phyloP scores from a whole-genome alignment of 2,888 invertebrate genomes.

The Abscondita cerata region DNA sequence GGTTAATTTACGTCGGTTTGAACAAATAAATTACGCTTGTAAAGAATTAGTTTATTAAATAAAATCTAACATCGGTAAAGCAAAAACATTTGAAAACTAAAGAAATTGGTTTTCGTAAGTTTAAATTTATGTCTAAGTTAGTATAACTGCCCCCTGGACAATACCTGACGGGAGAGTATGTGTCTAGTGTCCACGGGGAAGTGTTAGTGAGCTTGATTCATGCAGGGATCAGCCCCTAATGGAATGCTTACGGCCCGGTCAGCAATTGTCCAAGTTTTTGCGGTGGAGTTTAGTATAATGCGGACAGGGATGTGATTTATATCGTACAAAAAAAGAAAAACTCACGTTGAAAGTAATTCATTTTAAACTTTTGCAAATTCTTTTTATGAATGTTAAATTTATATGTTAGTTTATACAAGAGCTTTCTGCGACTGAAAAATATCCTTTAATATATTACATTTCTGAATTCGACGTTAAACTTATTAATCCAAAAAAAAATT shows the following conservation, averaged over 20 bases:
- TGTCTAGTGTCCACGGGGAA: constrained; percentile 48
- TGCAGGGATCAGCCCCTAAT: constrained; percentile 55
- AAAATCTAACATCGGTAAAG: not conserved
- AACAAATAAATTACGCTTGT: constrained; percentile 21
- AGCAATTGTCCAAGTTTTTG: constrained; percentile 51
- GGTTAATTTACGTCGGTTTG: constrained; percentile 50
- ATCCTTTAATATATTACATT: no score
- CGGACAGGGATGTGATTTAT: constrained; percentile 29
- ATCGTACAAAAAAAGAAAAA: constrained; percentile 23
- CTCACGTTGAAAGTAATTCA: constrained; percentile 18
- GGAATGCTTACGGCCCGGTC: constrained; percentile 56
- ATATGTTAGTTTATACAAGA: no score
- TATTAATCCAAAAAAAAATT: no score
- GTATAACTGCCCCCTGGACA: constrained; percentile 54
- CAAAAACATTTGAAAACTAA: constrained; percentile 13
- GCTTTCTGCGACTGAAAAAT: no score
- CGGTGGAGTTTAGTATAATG: constrained; percentile 27
- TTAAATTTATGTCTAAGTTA: constrained; percentile 54
- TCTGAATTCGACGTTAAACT: no score
- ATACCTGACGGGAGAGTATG: constrained; percentile 52
- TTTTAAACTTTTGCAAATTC: constrained; percentile 26
- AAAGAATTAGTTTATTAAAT: not conserved
- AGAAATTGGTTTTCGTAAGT: constrained; percentile 30
- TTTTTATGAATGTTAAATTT: no score
- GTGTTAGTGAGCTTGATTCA: constrained; percentile 54